Percentiles rank a stretch among this genome's conserved stretches.
Evolutionary conservation across 2,113 vertebrate genomes (phyloP).

Genomic region (Eulemur rufifrons): DNA sequence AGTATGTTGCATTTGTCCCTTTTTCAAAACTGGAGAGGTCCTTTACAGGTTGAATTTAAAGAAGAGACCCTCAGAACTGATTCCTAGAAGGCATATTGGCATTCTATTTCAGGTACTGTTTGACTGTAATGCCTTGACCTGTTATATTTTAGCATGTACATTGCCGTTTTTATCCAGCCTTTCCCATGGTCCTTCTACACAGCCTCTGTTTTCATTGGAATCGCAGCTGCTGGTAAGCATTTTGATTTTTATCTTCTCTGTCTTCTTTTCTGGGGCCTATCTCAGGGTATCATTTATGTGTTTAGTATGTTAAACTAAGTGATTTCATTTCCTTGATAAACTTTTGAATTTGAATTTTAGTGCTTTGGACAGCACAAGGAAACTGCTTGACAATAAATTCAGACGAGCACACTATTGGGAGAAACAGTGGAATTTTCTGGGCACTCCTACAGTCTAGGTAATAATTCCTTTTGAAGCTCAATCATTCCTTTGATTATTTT

Average conservation of each 20-base stretch:
- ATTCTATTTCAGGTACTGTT: background rate
- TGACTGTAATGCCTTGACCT: conserved; percentile 70
- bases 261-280: background rate
- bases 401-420: conserved; percentile 92
- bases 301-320: background rate
- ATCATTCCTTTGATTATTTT: background rate
- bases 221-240: conserved; percentile 95
- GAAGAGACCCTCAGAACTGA: background rate
- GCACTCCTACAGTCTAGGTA: conserved; percentile 96
- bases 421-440: conserved; percentile 99
- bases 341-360: conserved; percentile 79
- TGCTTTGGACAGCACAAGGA: conserved; percentile 99
- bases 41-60: background rate
- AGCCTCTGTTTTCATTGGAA: conserved; percentile 94
- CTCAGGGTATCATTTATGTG: background rate
- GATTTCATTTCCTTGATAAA: conserved; percentile 1
- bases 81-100: conserved; percentile 42
- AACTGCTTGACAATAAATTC: conserved; percentile 96
- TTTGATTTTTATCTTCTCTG: background rate
- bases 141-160: conserved; percentile 91
- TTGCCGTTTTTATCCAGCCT: conserved; percentile 97
- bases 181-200: conserved; percentile 96
- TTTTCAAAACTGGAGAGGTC: background rate
- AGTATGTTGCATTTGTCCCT: background rate
- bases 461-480: conserved; percentile 7